Conservation (phyloP, 2,797 vertebrate species). For the Peromyscus nudipes region DNA sequence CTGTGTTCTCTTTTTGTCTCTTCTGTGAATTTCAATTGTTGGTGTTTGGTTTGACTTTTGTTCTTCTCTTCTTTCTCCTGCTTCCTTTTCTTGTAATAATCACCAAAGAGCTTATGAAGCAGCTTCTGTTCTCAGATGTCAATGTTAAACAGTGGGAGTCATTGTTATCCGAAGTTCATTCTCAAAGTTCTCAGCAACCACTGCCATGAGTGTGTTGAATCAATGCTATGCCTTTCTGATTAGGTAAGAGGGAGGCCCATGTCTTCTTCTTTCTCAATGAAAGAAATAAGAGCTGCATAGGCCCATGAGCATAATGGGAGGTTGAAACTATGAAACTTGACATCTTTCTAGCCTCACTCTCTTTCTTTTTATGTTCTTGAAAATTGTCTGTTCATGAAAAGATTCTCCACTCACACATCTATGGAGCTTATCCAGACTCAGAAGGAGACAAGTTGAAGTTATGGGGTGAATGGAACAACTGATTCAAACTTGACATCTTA, state of each 20-base stretch:
- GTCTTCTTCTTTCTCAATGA: neutral
- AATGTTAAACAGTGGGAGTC: neutral
- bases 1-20: neutral
- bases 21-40: neutral
- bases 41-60: neutral
- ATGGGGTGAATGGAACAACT: neutral
- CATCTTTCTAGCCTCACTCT: neutral
- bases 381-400: neutral
- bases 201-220: too few relatives aligned
- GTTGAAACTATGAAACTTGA: too few relatives aligned
- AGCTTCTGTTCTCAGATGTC: neutral
- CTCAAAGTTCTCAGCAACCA: neutral
- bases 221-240: neutral
- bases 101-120: neutral
- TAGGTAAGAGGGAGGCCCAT: neutral
- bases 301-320: accelerated
- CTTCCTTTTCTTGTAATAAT: neutral
- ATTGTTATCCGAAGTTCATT: neutral
- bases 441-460: neutral
- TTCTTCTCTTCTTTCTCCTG: neutral
- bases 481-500: neutral
- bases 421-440: neutral
- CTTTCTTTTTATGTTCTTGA: neutral
- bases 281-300: accelerated
- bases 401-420: neutral